A percentile compares a stretch with the other conserved stretches of the same genome.
Evolutionary conservation across 1,140 invertebrate species (phyloP).

Genomic region (Acyrthosiphon pisum): DNA sequence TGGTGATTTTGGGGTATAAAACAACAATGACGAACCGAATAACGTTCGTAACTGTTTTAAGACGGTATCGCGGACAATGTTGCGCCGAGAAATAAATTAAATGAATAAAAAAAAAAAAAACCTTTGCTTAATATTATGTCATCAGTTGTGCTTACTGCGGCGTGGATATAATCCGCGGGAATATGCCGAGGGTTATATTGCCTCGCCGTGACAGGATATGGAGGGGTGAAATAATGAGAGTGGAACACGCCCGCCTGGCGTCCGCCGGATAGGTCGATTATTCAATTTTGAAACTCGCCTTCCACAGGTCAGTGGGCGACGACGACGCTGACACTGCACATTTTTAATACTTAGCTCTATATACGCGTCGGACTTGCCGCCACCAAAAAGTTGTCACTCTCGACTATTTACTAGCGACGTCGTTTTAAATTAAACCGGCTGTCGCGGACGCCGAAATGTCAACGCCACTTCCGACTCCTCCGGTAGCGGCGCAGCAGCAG

Average conservation of each 20-base stretch:
- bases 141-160: neutral
- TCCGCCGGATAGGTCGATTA: conserved; percentile 17
- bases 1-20: neutral
- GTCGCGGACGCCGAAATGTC: neutral
- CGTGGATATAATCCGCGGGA: neutral
- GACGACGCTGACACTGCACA: neutral
- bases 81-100: neutral
- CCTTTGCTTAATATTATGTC: neutral
- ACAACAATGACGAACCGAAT: no score
- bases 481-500: neutral
- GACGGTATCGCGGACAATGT: neutral
- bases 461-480: no score
- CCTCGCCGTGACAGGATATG: neutral
- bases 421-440: conserved; percentile 28
- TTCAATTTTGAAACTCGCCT: conserved; percentile 13
- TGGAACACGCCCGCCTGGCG: no score
- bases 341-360: conserved; percentile 23
- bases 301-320: neutral
- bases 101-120: neutral
- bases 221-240: neutral
- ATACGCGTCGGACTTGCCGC: no score
- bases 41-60: neutral
- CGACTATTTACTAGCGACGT: neutral
- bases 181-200: neutral
- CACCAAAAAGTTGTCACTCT: neutral